These are phyloP conservation scores for Charanyca ferruginea DNA, from an alignment of 2,888 invertebrate species.

Conservation along the genomic window DNA sequence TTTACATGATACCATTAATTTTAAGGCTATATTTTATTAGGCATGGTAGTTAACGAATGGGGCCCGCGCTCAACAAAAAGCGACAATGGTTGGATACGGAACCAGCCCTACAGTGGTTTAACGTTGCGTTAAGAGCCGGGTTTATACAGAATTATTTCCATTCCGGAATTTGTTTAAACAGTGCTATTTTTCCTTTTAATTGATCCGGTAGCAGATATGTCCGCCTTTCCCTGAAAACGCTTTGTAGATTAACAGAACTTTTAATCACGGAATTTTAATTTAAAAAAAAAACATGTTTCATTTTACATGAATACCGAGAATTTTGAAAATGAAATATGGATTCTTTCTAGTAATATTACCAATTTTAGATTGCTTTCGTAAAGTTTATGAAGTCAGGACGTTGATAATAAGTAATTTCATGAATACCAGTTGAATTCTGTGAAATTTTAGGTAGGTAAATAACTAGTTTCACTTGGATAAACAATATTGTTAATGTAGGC, in stretches of 20 bases:
- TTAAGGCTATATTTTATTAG: constrained; percentile 56
- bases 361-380: background rate
- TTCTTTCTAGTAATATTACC: background rate
- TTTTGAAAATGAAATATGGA: background rate
- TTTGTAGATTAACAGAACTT: constrained; percentile 48
- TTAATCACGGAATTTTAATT: constrained; percentile 44
- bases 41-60: constrained; percentile 54
- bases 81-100: constrained; percentile 42
- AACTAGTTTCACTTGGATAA: background rate
- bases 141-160: constrained; percentile 41
- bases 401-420: background rate
- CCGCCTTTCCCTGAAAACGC: constrained; percentile 22
- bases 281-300: background rate
- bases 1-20: constrained; percentile 54
- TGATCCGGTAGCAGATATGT: constrained; percentile 22
- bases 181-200: constrained; percentile 43
- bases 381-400: background rate
- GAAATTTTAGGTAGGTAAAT: background rate
- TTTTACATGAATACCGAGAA: background rate
- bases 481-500: constrained; percentile 6
- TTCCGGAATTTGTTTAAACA: constrained; percentile 48
- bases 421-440: background rate
- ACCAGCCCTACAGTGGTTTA: constrained; percentile 44
- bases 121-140: constrained; percentile 47
- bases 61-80: constrained; percentile 44